Percentiles rank a stretch among this genome's conserved stretches.
These are phyloP conservation scores for Ageneiosus marmoratus DNA, from an alignment of 2,113 vertebrate species.

Conservation along the genomic window DNA sequence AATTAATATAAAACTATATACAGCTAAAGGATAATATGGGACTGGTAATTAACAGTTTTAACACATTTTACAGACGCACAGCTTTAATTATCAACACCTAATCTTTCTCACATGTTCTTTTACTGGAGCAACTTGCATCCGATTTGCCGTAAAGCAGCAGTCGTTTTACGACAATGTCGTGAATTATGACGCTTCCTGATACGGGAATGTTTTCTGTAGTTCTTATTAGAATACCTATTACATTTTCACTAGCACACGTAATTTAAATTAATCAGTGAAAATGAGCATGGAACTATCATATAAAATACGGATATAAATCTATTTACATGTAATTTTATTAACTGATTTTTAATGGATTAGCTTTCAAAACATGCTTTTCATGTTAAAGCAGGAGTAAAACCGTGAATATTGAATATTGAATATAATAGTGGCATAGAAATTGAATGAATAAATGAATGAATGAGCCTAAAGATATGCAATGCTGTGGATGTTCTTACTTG, in stretches of 20 bases:
- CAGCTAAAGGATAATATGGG: background rate
- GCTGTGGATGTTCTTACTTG: no score
- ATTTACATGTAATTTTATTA: background rate
- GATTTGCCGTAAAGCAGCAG: slow-evolving; percentile 39
- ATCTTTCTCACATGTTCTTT: background rate
- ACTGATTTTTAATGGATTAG: no score
- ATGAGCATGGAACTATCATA: background rate
- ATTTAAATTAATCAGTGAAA: background rate
- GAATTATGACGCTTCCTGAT: background rate
- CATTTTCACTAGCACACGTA: background rate
- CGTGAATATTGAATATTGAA: background rate
- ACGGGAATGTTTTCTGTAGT: background rate
- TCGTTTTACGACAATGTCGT: slow-evolving; percentile 49
- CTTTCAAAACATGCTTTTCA: background rate
- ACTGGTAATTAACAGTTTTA: background rate
- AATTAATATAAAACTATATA: background rate
- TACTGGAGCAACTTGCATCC: slow-evolving; percentile 18
- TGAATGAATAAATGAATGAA: no score
- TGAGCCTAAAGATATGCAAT: no score
- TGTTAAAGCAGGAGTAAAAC: background rate
- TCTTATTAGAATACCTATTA: background rate
- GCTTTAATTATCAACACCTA: background rate
- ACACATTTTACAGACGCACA: background rate
- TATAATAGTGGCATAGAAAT: no score
- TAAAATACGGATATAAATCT: background rate